Base-by-base conservation (phyloP, 1,140 invertebrate genomes). In the Drosophila serrata region DNA sequence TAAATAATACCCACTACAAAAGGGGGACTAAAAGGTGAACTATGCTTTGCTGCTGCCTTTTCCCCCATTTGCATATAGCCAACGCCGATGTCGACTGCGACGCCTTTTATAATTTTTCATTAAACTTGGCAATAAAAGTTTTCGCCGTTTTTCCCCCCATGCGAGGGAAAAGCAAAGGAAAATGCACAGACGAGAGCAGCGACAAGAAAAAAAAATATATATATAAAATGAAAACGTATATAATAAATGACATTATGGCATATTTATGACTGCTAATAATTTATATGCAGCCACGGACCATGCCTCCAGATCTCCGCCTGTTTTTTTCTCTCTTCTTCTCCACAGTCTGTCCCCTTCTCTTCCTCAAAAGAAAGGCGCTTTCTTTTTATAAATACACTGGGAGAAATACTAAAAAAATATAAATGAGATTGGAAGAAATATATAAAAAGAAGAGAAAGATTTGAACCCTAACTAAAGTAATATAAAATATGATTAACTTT, bases 51-150 rank as follows among this genome's bases (percentile, higher is more conserved):
- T n/a, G n/a, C 67, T 67, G 67, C 56, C 79, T 69, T 73, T n/a
- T n/a, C n/a, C n/a, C 51, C 40, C 64, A 84, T 85, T 85, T 85
- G 82, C 78, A 79, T 86, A 70, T 75, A 72, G 19, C 27, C 59
- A 11, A 43, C 62, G 48, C 17, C 39, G 39, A 42, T 59, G 60
- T 37, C 48, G 73, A 39, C 65, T 12, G 40, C 80, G 74, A 42
- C 63, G 82, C 82, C 82, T 90, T 88, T 88, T 88, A 88, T 90
- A 88, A 88, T 90, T 88, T 88, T 88, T 88, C 84, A 88, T 88
- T 88, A 88, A 88, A 88, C 85, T 88, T 88, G 84, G 84, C 85
- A 88, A 88, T 88, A 88, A 90, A 88, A 88, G 85, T 88, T 88
- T 81, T 84, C 69, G 69, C 73, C 75, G 79, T 79, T 73, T 65